Base-by-base conservation (phyloP, 2,888 invertebrate genomes). In the Syrista parreyssii region DNA sequence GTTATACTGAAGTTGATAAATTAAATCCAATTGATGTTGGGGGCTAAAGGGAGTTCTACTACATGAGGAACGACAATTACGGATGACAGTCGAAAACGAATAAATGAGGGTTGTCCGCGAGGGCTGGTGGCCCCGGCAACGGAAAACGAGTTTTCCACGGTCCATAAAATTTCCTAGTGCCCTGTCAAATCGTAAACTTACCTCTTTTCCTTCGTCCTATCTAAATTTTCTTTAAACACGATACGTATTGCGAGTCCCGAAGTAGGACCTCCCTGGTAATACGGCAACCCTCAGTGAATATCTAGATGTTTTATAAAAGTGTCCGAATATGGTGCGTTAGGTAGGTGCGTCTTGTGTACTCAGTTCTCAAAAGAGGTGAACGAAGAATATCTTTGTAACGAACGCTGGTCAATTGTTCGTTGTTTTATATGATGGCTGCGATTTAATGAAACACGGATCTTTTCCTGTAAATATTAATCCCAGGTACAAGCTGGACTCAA, bases 401-500 rank as follows among this genome's bases (percentile, higher is more conserved):
- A 23, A 55, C 55, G 33, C 36, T 40, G 75, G 75, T 81, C 82
- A 76, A 81, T 81, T 80, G 83, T 85, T 79, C 75, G 68, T 83
- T 79, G 84, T 84, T 88, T 86, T 75, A 75, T 81, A 86, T 83
- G 83, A 87, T 87, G 88, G 85, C 88, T 84, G 82, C 84, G 80
- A 81, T 86, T 83, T 81, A 82, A 86, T 85, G 85, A 86, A 75
- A 86, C 81, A 79, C 86, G 82, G 75, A 85, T 78, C 80, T 81
- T 86, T 82, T 84, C 79, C 79, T 82, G 79, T 78, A 82, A 77
- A 81, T 83, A 80, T 81, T 79, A 78, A 68, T 77, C 79, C 83
- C 84, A 86, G 86, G 85, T 84, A 83, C 84, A 85, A 86, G 86
- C 83, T 87, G 84, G 82, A 85, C 82, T 84, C 80, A 79, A 84